Base-by-base conservation (phyloP, 2,797 vertebrate genomes). In the Girardinus metallicus region DNA sequence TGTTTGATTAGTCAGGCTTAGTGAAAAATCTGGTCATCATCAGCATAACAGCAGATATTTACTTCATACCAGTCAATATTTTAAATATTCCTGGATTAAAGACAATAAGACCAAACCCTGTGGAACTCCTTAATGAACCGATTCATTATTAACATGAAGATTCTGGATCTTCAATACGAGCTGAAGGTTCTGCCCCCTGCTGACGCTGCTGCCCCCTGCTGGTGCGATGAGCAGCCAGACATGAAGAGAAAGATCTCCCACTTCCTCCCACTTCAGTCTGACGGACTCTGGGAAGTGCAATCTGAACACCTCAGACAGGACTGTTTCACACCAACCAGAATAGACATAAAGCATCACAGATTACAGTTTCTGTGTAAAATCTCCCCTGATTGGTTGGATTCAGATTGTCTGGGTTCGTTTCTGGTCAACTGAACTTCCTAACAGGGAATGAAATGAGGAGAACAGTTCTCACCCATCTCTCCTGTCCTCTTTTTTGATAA, bases 291-390 rank as follows among this genome's bases (percentile, higher is more conserved):
- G 76, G 78, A 47, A 62, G 16, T 31, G 76, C 79, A 23, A 72
- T 7, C 73, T 49, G 76, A 84, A 39, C 79, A 57, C 53, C 36
- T 31, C 76, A 49, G 53, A 64, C 71, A 15, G 15, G 1, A n/a
- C 39, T 57, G 55, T 21, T 77, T 85, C 84, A 82, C 66, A n/a
- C 70, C 39, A 23, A 60, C 80, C 84, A 83, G 36, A 77, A 47
- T 31, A 21, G 49, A 76, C 4, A 72, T 31, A 6, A 43, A 34
- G 60, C 44, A 71, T 71, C 68, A n/a, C 41, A 44, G 41, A 75
- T 60, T 53, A 13, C 29, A 36, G 18, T 34, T 36, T 72, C 5
- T 53, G 18, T 18, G 55, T 51, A 51, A 39, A 51, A 36, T 21
- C 12, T 44, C 15, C 26, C 11, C 41, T 29, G 23, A 26, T n/a